A percentile compares a stretch with the other conserved stretches of the same genome.
These are phyloP conservation scores for Malachius bipustulatus DNA, from an alignment of 2,888 invertebrate species.

Conservation along the genomic window DNA sequence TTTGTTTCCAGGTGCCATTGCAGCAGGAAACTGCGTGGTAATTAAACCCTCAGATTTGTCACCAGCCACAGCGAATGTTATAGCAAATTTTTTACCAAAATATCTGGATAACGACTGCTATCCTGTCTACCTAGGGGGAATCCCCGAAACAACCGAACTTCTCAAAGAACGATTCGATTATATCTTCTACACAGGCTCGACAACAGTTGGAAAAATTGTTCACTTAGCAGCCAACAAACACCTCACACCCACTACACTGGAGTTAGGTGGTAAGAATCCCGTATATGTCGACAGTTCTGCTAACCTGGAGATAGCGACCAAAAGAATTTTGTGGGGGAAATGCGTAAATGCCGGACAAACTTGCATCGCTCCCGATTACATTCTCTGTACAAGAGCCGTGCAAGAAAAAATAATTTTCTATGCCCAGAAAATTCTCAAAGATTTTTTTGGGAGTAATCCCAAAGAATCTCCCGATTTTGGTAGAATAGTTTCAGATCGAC, in stretches of 20 bases:
- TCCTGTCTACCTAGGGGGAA: conserved; percentile 69
- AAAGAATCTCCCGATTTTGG: conserved; percentile 67
- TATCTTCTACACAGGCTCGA: conserved; percentile 90
- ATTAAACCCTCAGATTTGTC: conserved; percentile 92
- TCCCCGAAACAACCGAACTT: conserved; percentile 73
- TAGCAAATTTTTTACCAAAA: conserved; percentile 67
- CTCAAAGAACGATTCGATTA: conserved; percentile 86
- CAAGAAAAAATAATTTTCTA: conserved; percentile 45
- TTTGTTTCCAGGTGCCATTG: conserved; percentile 58
- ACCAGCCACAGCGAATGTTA: conserved; percentile 53
- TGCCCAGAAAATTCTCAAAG: conserved; percentile 51
- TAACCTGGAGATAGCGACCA: conserved; percentile 64
- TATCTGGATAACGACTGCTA: conserved; percentile 87
- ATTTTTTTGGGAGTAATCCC: conserved; percentile 75
- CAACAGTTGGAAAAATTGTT: conserved; percentile 75
- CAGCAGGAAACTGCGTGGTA: conserved; percentile 89
- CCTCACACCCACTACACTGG: conserved; percentile 85
- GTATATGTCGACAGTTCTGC: conserved; percentile 77
- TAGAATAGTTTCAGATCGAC: conserved; percentile 72
- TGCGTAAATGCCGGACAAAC: conserved; percentile 87
- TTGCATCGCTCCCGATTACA: conserved; percentile 92
- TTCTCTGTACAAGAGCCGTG: conserved; percentile 69
- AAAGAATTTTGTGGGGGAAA: conserved; percentile 91
- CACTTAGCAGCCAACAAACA: conserved; percentile 80
- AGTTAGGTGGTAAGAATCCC: conserved; percentile 77